Evolutionary conservation across 2,113 vertebrate species (phyloP).

Genomic region (Chaetodon trifascialis): DNA sequence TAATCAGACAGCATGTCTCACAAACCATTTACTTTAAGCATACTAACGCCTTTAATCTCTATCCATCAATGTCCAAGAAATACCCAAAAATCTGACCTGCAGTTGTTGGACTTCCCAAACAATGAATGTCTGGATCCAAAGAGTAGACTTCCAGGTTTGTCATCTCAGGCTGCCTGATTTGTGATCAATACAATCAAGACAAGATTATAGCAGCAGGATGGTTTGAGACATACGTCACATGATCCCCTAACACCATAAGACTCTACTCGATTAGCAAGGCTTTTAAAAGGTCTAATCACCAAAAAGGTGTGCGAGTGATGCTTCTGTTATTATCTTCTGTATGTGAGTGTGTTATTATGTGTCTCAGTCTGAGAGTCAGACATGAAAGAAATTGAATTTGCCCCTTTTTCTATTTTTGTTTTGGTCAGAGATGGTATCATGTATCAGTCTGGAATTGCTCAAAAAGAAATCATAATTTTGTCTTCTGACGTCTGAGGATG

Average conservation of each 20-base stretch:
- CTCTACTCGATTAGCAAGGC: not conserved
- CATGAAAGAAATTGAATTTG: not conserved
- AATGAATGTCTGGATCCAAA: not conserved
- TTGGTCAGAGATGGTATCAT: conserved; percentile 1
- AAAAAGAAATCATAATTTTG: conserved; percentile 38
- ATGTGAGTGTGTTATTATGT: conserved; percentile 4
- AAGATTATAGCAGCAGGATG: conserved; percentile 10
- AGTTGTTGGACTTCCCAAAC: not conserved
- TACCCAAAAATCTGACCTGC: not conserved
- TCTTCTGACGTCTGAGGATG: conserved; percentile 14
- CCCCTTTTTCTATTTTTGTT: not conserved
- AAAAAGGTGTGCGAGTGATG: not conserved
- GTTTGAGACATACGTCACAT: not conserved
- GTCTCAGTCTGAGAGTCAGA: not conserved
- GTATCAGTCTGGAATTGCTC: not conserved
- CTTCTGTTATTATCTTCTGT: conserved; percentile 21
- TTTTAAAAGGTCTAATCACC: not conserved
- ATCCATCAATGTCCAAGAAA: not conserved
- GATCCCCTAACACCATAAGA: not conserved
- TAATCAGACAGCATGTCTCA: not conserved
- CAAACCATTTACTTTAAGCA: not conserved
- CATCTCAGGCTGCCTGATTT: conserved; percentile 24
- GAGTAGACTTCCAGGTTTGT: not conserved
- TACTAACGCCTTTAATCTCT: not conserved
- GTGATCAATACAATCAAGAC: conserved; percentile 34